These are phyloP conservation scores for Macaria notata DNA, from an alignment of 2,888 invertebrate species.

Conservation along the genomic window DNA sequence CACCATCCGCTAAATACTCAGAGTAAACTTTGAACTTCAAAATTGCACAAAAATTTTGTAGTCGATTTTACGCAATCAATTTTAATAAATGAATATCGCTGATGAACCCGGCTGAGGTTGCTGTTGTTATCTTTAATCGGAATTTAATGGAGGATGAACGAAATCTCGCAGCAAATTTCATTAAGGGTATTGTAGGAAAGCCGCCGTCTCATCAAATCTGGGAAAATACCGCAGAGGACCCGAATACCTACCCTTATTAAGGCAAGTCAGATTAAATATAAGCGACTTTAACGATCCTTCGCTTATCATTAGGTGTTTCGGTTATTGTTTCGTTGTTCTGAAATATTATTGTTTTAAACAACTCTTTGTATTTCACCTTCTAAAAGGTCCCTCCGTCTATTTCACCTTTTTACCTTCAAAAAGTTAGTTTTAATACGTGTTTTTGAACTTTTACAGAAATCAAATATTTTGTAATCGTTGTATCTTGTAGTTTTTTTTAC, in stretches of 20 bases:
- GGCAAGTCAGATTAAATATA: constrained; percentile 15
- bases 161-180: constrained; percentile 56
- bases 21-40: too few relatives aligned
- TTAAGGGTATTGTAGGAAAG: constrained; percentile 36
- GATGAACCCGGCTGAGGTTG: constrained; percentile 13
- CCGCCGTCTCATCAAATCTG: constrained; percentile 26
- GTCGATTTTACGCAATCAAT: too few relatives aligned
- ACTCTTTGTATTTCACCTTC: too few relatives aligned
- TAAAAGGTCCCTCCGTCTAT: too few relatives aligned
- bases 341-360: too few relatives aligned
- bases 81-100: constrained; percentile 6
- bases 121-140: constrained; percentile 28
- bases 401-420: too few relatives aligned
- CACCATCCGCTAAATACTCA: too few relatives aligned
- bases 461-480: too few relatives aligned
- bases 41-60: too few relatives aligned
- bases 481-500: too few relatives aligned
- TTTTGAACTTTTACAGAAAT: too few relatives aligned
- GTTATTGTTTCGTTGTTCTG: background rate
- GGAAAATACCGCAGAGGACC: constrained; percentile 21
- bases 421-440: too few relatives aligned
- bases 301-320: constrained; percentile 3
- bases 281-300: constrained; percentile 7
- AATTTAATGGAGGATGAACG: constrained; percentile 56
- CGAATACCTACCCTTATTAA: constrained; percentile 20